Conservation (phyloP, 2,113 vertebrate species). For the Passer domesticus region DNA sequence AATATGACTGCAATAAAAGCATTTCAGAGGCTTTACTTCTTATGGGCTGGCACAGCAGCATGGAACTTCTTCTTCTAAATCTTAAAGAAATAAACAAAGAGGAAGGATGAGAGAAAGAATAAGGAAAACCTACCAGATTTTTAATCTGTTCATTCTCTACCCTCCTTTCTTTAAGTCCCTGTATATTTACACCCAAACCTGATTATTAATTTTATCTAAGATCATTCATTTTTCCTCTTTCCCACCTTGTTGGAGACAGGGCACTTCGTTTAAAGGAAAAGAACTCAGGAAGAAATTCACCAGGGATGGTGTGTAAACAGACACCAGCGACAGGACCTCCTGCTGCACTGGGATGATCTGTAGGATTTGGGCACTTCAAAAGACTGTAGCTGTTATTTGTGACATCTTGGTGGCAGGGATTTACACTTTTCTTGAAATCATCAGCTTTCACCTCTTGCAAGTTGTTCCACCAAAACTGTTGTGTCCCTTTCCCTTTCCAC, state of each 20-base stretch:
- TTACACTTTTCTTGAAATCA: background rate
- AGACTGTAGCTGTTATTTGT: background rate
- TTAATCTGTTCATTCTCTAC: background rate
- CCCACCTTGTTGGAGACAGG: background rate
- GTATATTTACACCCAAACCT: background rate
- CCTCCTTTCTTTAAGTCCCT: background rate
- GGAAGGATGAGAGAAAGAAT: background rate
- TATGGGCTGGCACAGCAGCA: background rate
- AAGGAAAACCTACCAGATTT: background rate
- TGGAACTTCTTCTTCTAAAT: background rate
- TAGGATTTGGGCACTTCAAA: background rate
- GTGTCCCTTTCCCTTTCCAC: background rate
- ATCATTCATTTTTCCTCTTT: background rate
- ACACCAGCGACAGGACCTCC: background rate
- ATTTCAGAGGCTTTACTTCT: background rate
- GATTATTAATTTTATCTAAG: background rate
- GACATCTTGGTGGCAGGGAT: background rate
- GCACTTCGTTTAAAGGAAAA: background rate
- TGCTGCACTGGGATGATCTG: fast-evolving
- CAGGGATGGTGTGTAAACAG: background rate
- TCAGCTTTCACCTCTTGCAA: background rate
- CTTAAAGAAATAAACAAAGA: background rate
- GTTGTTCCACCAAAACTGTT: background rate
- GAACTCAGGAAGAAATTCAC: background rate
- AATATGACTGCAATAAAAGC: background rate